These are phyloP conservation scores for Idaea dimidiata DNA, from an alignment of 2,888 invertebrate species.

Conservation along the genomic window DNA sequence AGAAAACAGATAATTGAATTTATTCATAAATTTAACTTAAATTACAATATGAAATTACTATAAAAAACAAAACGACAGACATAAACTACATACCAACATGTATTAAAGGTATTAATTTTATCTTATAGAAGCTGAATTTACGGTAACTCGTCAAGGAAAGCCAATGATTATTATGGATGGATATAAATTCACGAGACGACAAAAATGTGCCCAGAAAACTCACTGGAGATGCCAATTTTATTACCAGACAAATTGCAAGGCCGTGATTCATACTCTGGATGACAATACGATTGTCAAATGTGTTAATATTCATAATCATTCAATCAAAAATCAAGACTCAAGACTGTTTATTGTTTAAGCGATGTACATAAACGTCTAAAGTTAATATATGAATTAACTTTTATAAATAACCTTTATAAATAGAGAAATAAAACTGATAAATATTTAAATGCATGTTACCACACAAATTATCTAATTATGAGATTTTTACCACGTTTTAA, in stretches of 20 bases:
- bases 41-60: no score
- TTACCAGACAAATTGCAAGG: conserved; percentile 4
- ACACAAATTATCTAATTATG: no score
- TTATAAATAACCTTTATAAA: no score
- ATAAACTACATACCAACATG: background rate
- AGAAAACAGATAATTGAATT: no score
- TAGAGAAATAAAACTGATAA: no score
- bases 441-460: no score
- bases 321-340: background rate
- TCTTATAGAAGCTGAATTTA: background rate
- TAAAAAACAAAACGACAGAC: no score
- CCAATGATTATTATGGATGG: background rate
- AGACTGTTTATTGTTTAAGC: no score
- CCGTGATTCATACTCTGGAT: conserved; percentile 9
- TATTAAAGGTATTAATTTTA: background rate
- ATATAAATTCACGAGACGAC: background rate
- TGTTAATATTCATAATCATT: conserved; percentile 11
- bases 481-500: no score
- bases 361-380: no score
- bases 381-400: no score
- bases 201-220: background rate
- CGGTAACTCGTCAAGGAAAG: background rate
- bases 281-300: conserved; percentile 7
- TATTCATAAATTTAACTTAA: no score
- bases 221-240: conserved; percentile 10